Percentiles rank a stretch among this genome's conserved stretches.
Conservation (phyloP, 1,140 invertebrate genomes). For the Drosophila bifasciata region DNA sequence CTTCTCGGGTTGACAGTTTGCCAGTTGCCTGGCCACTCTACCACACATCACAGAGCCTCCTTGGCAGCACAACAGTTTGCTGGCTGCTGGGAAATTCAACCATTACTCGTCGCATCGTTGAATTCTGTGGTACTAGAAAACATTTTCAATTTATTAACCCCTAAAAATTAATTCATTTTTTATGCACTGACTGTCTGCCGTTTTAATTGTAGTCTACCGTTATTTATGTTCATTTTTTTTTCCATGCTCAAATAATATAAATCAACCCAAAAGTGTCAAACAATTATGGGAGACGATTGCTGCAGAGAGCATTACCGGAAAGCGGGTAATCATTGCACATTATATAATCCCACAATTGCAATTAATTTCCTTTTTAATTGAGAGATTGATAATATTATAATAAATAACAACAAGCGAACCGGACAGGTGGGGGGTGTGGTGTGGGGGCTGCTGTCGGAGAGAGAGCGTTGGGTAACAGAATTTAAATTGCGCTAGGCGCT, state of each 20-base stretch:
- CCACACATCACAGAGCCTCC: neutral
- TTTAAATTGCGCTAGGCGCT: constrained; percentile 45
- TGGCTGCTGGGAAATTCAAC: neutral
- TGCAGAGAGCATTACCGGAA: constrained; percentile 6
- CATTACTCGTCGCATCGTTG: too few relatives aligned
- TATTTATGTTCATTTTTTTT: neutral
- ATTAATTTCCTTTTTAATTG: constrained; percentile 49
- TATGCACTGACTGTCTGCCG: too few relatives aligned
- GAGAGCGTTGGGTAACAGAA: constrained; percentile 21
- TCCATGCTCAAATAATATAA: constrained; percentile 33
- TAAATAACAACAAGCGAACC: constrained; percentile 19
- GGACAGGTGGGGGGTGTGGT: too few relatives aligned
- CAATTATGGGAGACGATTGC: constrained; percentile 16
- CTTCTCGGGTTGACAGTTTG: constrained; percentile 4
- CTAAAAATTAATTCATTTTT: too few relatives aligned
- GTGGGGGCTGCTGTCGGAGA: neutral
- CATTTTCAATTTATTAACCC: constrained; percentile 2
- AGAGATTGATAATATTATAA: constrained; percentile 52
- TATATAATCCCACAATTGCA: constrained; percentile 36
- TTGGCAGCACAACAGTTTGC: neutral
- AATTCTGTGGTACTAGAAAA: too few relatives aligned
- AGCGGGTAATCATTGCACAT: constrained; percentile 38
- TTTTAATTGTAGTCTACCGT: too few relatives aligned
- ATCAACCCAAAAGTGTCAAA: constrained; percentile 37
- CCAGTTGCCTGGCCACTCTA: neutral